Evolutionary conservation across 1,140 invertebrate genomes (phyloP).

Genomic region (Drosophila quadrilineata): DNA sequence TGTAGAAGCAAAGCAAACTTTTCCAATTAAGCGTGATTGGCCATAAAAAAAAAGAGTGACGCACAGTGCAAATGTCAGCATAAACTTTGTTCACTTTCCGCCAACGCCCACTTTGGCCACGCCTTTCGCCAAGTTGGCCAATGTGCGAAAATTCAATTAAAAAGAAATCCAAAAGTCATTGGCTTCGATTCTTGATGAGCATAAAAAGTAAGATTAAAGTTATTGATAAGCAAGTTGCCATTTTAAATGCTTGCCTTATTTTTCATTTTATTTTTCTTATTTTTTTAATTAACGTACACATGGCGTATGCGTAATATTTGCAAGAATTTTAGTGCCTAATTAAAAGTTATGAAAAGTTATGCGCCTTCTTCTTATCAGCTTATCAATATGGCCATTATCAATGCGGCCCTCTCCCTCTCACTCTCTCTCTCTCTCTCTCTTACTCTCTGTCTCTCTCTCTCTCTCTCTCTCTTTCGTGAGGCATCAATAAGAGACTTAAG

Average conservation of each 20-base stretch:
- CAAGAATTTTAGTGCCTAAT: conserved; percentile 29
- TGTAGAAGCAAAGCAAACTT: conserved; percentile 15
- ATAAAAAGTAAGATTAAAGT: too few relatives aligned
- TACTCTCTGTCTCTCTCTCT: too few relatives aligned
- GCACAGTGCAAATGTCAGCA: conserved; percentile 25
- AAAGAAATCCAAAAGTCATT: conserved; percentile 9
- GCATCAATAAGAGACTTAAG: conserved; percentile 33
- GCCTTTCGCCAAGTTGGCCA: conserved; percentile 15
- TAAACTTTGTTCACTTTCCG: conserved; percentile 23
- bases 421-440: too few relatives aligned
- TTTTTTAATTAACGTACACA: conserved; percentile 41
- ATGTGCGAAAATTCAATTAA: conserved; percentile 48
- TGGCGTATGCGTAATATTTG: conserved; percentile 49
- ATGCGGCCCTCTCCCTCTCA: too few relatives aligned
- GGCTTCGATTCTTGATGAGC: neutral
- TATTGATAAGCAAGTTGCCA: too few relatives aligned
- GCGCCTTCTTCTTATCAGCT: conserved; percentile 40
- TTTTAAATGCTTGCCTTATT: neutral
- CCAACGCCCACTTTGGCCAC: too few relatives aligned
- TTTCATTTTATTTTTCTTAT: too few relatives aligned
- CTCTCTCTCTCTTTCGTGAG: too few relatives aligned
- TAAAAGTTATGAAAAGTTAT: conserved; percentile 14
- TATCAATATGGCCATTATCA: too few relatives aligned
- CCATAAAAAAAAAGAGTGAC: conserved; percentile 20
- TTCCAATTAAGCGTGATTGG: conserved; percentile 34